These are phyloP conservation scores for Trachymyrmex cornetzi DNA, from an alignment of 1,140 invertebrate genomes.

Conservation along the genomic window DNA sequence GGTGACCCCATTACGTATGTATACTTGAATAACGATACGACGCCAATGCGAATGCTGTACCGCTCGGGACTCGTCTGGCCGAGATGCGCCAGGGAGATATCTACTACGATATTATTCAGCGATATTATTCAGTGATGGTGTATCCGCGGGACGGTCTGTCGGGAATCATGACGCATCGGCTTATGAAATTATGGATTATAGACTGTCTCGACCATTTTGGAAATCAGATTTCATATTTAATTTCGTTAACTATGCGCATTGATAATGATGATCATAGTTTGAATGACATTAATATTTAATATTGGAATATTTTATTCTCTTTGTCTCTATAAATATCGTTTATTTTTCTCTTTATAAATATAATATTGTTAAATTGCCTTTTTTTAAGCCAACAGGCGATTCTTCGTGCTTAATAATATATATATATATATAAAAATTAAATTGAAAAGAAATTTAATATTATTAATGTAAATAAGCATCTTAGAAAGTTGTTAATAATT, in stretches of 20 bases:
- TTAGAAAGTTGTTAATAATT: too few relatives aligned
- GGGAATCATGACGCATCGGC: constrained; percentile 23
- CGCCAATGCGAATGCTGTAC: constrained; percentile 6
- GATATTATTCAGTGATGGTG: constrained; percentile 25
- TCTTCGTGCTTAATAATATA: too few relatives aligned
- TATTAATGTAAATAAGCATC: too few relatives aligned
- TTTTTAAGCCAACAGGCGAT: not conserved
- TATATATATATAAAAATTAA: too few relatives aligned
- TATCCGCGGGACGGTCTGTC: constrained; percentile 41
- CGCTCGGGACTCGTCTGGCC: constrained; percentile 15
- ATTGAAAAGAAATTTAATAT: too few relatives aligned
- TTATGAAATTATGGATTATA: constrained; percentile 52
- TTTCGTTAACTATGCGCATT: not conserved
- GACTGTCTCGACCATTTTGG: constrained; percentile 1
- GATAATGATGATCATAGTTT: not conserved
- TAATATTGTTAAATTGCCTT: not conserved
- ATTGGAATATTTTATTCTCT: not conserved
- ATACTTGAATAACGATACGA: constrained; percentile 70
- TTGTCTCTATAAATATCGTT: not conserved
- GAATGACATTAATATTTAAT: not conserved
- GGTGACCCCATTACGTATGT: constrained; percentile 65
- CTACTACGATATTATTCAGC: constrained; percentile 65
- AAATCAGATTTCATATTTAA: constrained; percentile 26
- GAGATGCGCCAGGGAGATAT: constrained; percentile 47
- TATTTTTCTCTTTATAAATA: not conserved